Evolutionary conservation across 1,140 invertebrate species (phyloP).

Genomic region (Zelostemma sp.): DNA sequence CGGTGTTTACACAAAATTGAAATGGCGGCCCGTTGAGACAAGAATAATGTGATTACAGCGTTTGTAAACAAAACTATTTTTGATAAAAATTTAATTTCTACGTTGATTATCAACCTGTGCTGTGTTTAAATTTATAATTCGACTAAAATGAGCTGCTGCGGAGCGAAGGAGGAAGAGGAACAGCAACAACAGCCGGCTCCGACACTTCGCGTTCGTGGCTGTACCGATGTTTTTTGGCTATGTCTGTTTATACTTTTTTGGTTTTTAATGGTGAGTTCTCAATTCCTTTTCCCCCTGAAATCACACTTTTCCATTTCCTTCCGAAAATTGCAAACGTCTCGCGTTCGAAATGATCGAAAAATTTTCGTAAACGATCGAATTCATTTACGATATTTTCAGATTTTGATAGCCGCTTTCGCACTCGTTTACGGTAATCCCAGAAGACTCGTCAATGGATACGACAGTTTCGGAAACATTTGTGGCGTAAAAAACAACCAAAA

Average conservation of each 20-base stretch:
- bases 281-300: slow-evolving; percentile 9
- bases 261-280: slow-evolving; percentile 84
- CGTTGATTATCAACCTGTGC: background rate
- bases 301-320: slow-evolving; percentile 2
- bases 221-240: slow-evolving; percentile 90
- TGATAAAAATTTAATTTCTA: background rate
- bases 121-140: background rate
- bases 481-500: slow-evolving; percentile 84
- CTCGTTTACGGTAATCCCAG: slow-evolving; percentile 90
- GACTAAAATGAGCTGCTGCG: slow-evolving; percentile 62
- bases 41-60: background rate
- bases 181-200: slow-evolving; percentile 53
- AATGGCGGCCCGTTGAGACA: background rate
- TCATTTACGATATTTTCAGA: slow-evolving; percentile 75
- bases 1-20: too few relatives aligned
- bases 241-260: slow-evolving; percentile 87
- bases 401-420: slow-evolving; percentile 88
- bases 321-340: background rate
- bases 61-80: slow-evolving; percentile 4
- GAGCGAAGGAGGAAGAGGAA: slow-evolving; percentile 56
- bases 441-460: slow-evolving; percentile 91
- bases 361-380: too few relatives aligned
- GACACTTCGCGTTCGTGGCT: slow-evolving; percentile 71
- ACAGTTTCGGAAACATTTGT: slow-evolving; percentile 97
- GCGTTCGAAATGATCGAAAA: too few relatives aligned